Evolutionary conservation across 2,888 invertebrate species (phyloP).

Genomic region (Mantis religiosa): DNA sequence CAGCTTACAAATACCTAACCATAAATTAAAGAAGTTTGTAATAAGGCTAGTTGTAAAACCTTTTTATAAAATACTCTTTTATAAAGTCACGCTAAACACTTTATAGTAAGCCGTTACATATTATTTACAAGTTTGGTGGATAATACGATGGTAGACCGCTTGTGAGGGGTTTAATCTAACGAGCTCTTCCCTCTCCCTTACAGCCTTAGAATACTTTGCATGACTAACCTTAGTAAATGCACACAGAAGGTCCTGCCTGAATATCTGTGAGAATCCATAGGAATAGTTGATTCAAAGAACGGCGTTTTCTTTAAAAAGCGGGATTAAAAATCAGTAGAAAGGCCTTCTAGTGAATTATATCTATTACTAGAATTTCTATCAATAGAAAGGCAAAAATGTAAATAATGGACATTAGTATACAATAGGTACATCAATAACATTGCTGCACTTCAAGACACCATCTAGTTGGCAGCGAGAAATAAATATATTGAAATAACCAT

Average conservation of each 20-base stretch:
- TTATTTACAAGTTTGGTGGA: neutral
- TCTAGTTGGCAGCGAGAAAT: too few relatives aligned
- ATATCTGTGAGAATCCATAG: neutral
- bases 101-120: neutral
- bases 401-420: too few relatives aligned
- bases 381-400: too few relatives aligned
- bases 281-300: too few relatives aligned
- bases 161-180: neutral
- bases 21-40: neutral
- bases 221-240: too few relatives aligned
- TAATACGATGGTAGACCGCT: neutral
- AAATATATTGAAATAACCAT: too few relatives aligned
- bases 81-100: neutral
- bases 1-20: neutral
- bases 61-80: neutral
- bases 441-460: too few relatives aligned
- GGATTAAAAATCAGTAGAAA: too few relatives aligned
- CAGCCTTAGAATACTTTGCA: neutral
- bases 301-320: too few relatives aligned
- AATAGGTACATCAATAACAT: too few relatives aligned
- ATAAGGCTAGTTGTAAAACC: neutral
- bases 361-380: too few relatives aligned
- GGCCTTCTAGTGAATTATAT: too few relatives aligned
- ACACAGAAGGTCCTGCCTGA: neutral
- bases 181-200: neutral